These are phyloP conservation scores for Bombus ignitus DNA, from an alignment of 1,140 invertebrate genomes.

Conservation along the genomic window DNA sequence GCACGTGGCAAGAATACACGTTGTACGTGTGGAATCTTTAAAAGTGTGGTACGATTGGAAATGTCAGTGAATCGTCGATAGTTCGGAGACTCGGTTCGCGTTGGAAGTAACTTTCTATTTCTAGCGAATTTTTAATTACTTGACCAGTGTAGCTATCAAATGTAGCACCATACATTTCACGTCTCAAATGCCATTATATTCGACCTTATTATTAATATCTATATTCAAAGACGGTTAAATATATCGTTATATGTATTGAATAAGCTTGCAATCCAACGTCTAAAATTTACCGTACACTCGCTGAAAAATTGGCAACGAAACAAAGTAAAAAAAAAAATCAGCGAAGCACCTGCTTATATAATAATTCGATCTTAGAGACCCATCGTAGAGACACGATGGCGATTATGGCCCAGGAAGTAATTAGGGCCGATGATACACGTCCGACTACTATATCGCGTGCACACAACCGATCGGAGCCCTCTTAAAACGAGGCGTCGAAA, in stretches of 20 bases:
- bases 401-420: conserved; percentile 12
- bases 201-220: too few relatives aligned
- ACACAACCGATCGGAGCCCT: background rate
- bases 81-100: background rate
- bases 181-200: too few relatives aligned
- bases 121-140: too few relatives aligned
- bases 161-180: too few relatives aligned
- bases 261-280: too few relatives aligned
- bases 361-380: background rate
- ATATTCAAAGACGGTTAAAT: too few relatives aligned
- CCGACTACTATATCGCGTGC: conserved; percentile 20
- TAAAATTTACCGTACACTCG: too few relatives aligned
- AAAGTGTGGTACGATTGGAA: background rate
- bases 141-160: too few relatives aligned
- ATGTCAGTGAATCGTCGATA: background rate
- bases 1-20: background rate
- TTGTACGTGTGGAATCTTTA: background rate
- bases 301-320: background rate
- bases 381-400: background rate
- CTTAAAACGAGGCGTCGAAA: background rate
- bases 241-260: too few relatives aligned
- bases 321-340: too few relatives aligned
- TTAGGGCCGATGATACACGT: conserved; percentile 31
- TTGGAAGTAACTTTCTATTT: too few relatives aligned
- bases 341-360: background rate